A percentile compares a stretch with the other conserved stretches of the same genome.
phyloP scores from a whole-genome alignment of 2,888 invertebrate genomes.

The Thymelicus lineola region DNA sequence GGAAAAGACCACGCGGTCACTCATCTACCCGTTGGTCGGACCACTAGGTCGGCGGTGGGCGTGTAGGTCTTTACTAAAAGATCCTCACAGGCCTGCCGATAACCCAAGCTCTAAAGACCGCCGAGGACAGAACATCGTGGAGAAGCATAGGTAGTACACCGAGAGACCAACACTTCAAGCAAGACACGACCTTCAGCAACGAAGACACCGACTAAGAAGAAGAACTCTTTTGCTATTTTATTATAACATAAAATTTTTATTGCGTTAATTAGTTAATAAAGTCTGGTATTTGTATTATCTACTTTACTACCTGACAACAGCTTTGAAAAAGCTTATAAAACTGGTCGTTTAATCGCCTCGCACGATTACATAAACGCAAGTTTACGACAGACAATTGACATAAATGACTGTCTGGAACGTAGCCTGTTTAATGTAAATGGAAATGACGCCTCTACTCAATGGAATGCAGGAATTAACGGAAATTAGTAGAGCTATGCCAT shows the following conservation, averaged over 20 bases:
- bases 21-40: too few species aligned
- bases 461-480: neutral
- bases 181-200: too few species aligned
- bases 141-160: too few species aligned
- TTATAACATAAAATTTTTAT: neutral
- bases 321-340: slow-evolving; percentile 20
- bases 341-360: slow-evolving; percentile 10
- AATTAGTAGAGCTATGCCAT: neutral
- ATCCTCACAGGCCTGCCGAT: too few species aligned
- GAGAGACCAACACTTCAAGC: too few species aligned
- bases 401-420: slow-evolving; percentile 9
- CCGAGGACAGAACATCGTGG: too few species aligned
- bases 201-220: too few species aligned
- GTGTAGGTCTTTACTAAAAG: too few species aligned
- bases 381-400: slow-evolving; percentile 9
- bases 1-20: too few species aligned
- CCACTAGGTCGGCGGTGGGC: too few species aligned
- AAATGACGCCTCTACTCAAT: neutral
- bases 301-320: slow-evolving; percentile 17
- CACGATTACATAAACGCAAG: slow-evolving; percentile 11
- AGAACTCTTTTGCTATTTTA: neutral
- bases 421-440: slow-evolving; percentile 11
- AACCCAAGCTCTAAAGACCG: too few species aligned
- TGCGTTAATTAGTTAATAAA: neutral
- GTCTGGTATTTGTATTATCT: neutral